Evolutionary conservation across 2,888 invertebrate genomes (phyloP), one percentile per base, ranked within the genome.

Genomic region (Melanargia galathea): DNA sequence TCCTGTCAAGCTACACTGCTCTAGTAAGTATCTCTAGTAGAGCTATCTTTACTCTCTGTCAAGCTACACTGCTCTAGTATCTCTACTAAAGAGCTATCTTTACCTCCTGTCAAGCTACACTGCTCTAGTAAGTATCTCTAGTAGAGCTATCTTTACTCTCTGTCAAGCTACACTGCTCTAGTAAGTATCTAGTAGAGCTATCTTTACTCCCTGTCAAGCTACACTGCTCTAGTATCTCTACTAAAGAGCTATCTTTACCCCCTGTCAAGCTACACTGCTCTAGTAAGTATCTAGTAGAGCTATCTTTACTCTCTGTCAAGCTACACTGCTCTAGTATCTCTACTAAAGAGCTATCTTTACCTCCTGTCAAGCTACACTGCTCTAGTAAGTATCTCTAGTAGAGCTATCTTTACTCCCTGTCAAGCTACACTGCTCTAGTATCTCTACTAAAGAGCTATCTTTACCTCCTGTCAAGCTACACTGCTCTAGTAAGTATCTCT

Each of bases 261-360:
- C 99, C 99, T n/a, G 99, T 99, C 60, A 99, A 99, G 92, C 92
- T 99, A 65, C 99, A 99, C 92, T 99, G 99, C 88, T 99, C 99
- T 3, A n/a, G n/a, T n/a, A n/a, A n/a, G n/a, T n/a, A n/a, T n/a
- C n/a, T n/a, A n/a, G n/a, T n/a, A n/a, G 99, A 99, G 90, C 91
- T 99, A 64, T 95, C 96, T 60, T 92, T 99, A 73, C 99, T 99
- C 0, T 99, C 99, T n/a, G 99, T 99, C 60, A 99, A 99, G 92
- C 92, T 99, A 65, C 99, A 99, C 92, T 99, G 99, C 88, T 99
- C 99, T 3, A n/a, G n/a, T n/a, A n/a, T n/a, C n/a, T n/a, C n/a
- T 81, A 99, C 99, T 18, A 98, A 99, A 80, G 99, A 99, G 90
- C 91, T 99, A 64, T 95, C 96, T 60, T 92, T 99, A 73, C 99